Evolutionary conservation across 2,888 invertebrate species (phyloP).

Genomic region (Oligia latruncula): DNA sequence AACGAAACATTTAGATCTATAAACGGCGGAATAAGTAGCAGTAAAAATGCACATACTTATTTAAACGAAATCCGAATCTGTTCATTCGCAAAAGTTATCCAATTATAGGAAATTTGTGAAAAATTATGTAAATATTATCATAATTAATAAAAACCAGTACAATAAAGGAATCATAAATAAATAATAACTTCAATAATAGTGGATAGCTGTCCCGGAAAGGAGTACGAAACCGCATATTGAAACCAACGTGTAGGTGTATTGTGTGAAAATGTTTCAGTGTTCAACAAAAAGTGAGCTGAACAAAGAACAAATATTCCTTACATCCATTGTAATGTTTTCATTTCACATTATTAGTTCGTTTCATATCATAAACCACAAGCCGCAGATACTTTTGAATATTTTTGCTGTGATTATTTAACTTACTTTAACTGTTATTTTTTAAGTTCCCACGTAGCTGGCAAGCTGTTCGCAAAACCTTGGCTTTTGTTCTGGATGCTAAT

Average conservation of each 20-base stretch:
- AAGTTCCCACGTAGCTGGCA: conserved; percentile 64
- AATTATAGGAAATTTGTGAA: conserved; percentile 6
- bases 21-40: not conserved
- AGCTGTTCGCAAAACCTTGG: conserved; percentile 65
- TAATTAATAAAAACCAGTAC: not conserved
- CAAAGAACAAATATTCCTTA: conserved; percentile 61
- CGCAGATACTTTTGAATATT: conserved; percentile 78
- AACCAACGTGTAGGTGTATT: conserved; percentile 36
- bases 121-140: no score
- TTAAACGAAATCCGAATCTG: not conserved
- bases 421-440: conserved; percentile 49
- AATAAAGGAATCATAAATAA: not conserved
- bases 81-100: conserved; percentile 8
- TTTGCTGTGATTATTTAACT: conserved; percentile 81
- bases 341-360: conserved; percentile 67
- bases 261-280: conserved; percentile 50
- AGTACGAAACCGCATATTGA: conserved; percentile 43
- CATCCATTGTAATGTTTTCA: conserved; percentile 68
- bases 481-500: conserved; percentile 53
- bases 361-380: conserved; percentile 79
- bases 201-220: conserved; percentile 34
- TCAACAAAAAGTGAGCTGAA: conserved; percentile 61
- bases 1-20: not conserved
- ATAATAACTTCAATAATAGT: conserved; percentile 22
- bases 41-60: not conserved